Evolutionary conservation across 2,797 vertebrate genomes (phyloP).

Genomic region (Chromobotia macracanthus): DNA sequence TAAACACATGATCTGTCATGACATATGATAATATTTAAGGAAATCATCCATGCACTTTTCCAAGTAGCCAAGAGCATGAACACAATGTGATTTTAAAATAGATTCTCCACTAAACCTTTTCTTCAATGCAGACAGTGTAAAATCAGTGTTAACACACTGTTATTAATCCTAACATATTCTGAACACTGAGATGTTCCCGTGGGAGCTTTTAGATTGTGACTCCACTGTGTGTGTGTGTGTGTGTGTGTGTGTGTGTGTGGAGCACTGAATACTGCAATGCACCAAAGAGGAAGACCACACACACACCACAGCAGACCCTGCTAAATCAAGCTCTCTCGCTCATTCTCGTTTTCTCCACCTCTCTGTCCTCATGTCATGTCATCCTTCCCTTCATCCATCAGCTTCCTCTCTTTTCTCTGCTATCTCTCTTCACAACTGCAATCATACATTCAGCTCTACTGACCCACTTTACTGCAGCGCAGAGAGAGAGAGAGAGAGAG

Average conservation of each 20-base stretch:
- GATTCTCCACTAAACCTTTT: neutral
- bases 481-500: slow-evolving; percentile 5
- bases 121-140: neutral
- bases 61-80: neutral
- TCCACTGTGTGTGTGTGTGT: slow-evolving; percentile 18
- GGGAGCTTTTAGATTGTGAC: slow-evolving; percentile 24
- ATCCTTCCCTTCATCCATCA: slow-evolving; percentile 22
- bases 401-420: slow-evolving; percentile 2
- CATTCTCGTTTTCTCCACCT: neutral
- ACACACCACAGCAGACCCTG: slow-evolving; percentile 14
- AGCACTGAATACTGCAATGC: slow-evolving; percentile 59
- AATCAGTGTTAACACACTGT: neutral
- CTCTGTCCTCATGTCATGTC: slow-evolving; percentile 1
- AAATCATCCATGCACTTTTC: neutral
- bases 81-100: neutral
- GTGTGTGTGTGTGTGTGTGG: too few relatives aligned
- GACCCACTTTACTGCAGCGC: slow-evolving; percentile 57
- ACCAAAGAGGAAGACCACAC: slow-evolving; percentile 51
- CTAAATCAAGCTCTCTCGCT: slow-evolving; percentile 17
- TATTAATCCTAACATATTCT: neutral
- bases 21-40: neutral
- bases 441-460: slow-evolving; percentile 48
- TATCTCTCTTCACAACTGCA: slow-evolving; percentile 5
- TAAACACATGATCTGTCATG: neutral
- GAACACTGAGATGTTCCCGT: neutral